Base-by-base conservation (phyloP, 2,888 invertebrate species). In the Calameuta filiformis region DNA sequence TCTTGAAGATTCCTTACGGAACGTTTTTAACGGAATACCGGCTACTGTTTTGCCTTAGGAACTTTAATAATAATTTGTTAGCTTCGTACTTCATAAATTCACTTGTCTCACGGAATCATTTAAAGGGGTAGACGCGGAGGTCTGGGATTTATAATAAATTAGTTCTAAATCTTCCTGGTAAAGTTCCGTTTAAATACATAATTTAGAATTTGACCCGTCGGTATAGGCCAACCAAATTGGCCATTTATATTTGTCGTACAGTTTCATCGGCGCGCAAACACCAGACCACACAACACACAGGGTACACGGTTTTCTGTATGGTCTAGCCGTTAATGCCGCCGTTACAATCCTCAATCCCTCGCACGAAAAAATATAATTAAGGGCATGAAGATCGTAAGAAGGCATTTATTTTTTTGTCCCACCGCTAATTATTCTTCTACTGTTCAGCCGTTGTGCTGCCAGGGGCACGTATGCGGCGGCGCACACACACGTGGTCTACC, bases 401-500 rank as follows among this genome's bases (percentile, higher is more conserved):
- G 73, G 73, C 76, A 76, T 76, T 78, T 76, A 73, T 68, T 78
- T 76, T 30, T 76, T 78, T 77, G 73, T 73, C 35, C 30, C 56
- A 34, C 23, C 76, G 68, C 73, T 77, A 77, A 79, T 79, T 79
- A 79, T 74, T 76, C 69, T 73, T 76, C 76, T 37, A 35, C 12
- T 76, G 76, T 75, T 73, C 78, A 37, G 9, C 71, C 12, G 56
- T 56, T 56, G 9, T 56, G 23, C 23, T 56, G 56, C 56, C 71
- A 71, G 71, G 31, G 31, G 71, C 71, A 33, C 71, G 11, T 71
- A 23, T 34, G 33, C 31, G 71, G 71, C 12, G 12, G 31, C 74
- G 35, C 35, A 23, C 74, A 76, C 56, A 73, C 37, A 69, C 76
- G 69, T 69, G n/a, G 33, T 74, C 37, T 73, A 12, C 34, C 74